phyloP scores from a whole-genome alignment of 2,113 vertebrate genomes.

The Ceuthmochares aereus region DNA sequence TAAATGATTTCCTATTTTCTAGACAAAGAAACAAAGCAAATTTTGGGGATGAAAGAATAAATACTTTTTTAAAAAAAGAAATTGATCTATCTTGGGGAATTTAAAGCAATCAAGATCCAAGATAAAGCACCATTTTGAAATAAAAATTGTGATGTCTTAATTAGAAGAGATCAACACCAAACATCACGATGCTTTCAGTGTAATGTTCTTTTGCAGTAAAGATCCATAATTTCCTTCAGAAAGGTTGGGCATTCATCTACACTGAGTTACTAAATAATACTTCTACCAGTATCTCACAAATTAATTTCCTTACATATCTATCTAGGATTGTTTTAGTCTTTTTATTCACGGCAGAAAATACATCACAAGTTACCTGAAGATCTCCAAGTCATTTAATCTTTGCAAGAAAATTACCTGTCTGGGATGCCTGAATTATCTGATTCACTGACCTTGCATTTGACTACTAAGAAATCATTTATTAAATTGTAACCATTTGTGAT shows the following conservation, averaged over 20 bases:
- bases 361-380: background rate
- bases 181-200: background rate
- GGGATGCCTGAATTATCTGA: background rate
- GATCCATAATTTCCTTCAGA: background rate
- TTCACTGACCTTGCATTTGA: background rate
- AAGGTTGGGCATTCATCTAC: background rate
- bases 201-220: background rate
- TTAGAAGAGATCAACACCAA: background rate
- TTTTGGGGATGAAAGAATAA: background rate
- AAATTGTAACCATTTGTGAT: background rate
- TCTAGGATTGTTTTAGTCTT: background rate
- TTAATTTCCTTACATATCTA: background rate
- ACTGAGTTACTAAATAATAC: background rate
- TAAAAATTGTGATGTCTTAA: background rate
- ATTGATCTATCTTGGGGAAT: rapidly evolving
- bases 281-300: background rate
- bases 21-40: background rate
- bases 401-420: background rate
- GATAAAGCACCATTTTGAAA: background rate
- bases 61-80: background rate
- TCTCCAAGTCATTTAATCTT: background rate
- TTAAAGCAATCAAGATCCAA: background rate
- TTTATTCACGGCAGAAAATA: background rate
- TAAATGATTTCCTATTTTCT: background rate
- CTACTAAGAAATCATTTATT: background rate